A percentile compares a stretch with the other conserved stretches of the same genome.
phyloP scores from a whole-genome alignment of 2,113 vertebrate genomes.

The Prunella fulvescens region DNA sequence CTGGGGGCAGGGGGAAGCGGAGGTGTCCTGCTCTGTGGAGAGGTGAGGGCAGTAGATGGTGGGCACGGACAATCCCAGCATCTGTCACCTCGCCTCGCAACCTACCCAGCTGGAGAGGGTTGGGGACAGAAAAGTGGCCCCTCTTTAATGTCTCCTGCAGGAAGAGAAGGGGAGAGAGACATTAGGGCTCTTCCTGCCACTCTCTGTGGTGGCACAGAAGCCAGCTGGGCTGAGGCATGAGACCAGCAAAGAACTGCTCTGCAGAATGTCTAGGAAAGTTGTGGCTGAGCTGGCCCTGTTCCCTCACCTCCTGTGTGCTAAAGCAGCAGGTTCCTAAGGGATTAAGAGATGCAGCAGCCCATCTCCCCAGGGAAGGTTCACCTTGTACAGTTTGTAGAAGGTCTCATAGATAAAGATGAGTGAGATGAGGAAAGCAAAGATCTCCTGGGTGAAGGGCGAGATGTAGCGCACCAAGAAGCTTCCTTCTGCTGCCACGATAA shows the following conservation, averaged over 20 bases:
- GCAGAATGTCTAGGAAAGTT: background rate
- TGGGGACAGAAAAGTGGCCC: conserved; percentile 33
- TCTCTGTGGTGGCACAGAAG: background rate
- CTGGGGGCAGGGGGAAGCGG: background rate
- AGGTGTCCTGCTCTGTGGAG: conserved; percentile 8
- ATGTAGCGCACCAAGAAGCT: conserved; percentile 98
- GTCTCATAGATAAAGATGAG: conserved; percentile 99
- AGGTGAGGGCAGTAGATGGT: background rate
- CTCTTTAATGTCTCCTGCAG: conserved; percentile 41
- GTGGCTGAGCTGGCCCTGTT: background rate
- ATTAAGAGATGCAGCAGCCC: background rate
- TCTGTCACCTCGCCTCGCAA: background rate
- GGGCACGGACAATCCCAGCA: background rate
- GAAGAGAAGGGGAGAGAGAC: conserved; percentile 17
- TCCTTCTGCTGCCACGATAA: conserved; percentile 92
- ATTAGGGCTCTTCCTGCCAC: background rate
- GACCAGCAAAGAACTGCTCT: background rate
- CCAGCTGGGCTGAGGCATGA: background rate
- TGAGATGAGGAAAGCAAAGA: conserved; percentile 98
- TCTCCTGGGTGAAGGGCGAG: conserved; percentile 97
- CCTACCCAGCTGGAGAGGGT: conserved; percentile 23
- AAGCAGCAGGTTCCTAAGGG: background rate
- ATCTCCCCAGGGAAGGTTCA: conserved; percentile 48
- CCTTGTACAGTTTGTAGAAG: conserved; percentile 94
- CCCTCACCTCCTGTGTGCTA: background rate